These are phyloP conservation scores for Anas capensis DNA, from an alignment of 2,797 vertebrate species.

Conservation along the genomic window DNA sequence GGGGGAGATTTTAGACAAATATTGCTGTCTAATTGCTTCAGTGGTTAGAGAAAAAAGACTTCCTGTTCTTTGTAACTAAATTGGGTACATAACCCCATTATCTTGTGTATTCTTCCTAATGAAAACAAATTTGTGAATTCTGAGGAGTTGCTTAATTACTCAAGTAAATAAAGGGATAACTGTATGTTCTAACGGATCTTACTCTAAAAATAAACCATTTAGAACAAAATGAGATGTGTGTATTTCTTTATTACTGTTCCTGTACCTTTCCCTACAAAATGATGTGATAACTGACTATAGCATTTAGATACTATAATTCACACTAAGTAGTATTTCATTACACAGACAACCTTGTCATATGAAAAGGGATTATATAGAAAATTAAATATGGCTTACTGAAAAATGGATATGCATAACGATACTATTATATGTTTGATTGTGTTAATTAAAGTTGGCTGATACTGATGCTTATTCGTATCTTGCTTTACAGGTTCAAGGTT, in stretches of 20 bases:
- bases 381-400: background rate
- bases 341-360: background rate
- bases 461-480: background rate
- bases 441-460: background rate
- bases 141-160: background rate
- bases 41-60: background rate
- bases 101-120: background rate
- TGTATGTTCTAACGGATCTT: background rate
- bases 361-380: background rate
- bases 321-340: background rate
- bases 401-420: background rate
- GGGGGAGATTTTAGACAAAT: background rate
- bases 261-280: background rate
- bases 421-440: background rate
- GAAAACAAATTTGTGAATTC: background rate
- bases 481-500: slow-evolving; percentile 80
- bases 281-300: background rate
- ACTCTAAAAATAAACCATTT: background rate
- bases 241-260: background rate
- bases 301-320: background rate
- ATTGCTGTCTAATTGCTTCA: background rate
- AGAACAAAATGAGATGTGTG: background rate
- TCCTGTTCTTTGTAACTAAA: background rate
- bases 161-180: background rate
- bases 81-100: background rate